A percentile compares a stretch with the other conserved stretches of the same genome.
Evolutionary conservation across 2,113 vertebrate genomes (phyloP).

Genomic region (Siniperca chuatsi): DNA sequence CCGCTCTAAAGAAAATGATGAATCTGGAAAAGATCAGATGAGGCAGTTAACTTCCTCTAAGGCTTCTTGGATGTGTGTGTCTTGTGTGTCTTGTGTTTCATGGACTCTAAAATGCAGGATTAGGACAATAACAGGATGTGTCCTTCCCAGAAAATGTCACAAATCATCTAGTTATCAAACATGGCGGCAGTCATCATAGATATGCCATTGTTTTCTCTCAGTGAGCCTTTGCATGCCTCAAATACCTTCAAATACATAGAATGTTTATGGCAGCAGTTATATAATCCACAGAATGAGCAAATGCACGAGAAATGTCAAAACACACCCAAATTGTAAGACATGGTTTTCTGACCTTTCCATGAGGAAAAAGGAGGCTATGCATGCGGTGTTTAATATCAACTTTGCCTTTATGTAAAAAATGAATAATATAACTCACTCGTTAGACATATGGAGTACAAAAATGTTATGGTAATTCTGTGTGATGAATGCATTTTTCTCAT

Average conservation of each 20-base stretch:
- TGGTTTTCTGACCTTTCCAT: slow-evolving; percentile 24
- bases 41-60: slow-evolving; percentile 49
- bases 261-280: slow-evolving; percentile 12
- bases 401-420: neutral
- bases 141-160: slow-evolving; percentile 72
- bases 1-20: slow-evolving; percentile 44
- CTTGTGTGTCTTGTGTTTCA: slow-evolving; percentile 24
- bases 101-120: slow-evolving; percentile 36
- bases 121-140: slow-evolving; percentile 78
- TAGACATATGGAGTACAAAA: neutral
- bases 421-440: neutral
- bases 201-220: slow-evolving; percentile 57
- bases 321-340: slow-evolving; percentile 6
- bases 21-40: slow-evolving; percentile 61
- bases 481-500: neutral
- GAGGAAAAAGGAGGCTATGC: neutral
- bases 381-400: neutral
- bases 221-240: slow-evolving; percentile 27
- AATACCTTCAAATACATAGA: slow-evolving; percentile 15
- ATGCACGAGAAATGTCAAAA: slow-evolving; percentile 25
- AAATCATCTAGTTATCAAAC: slow-evolving; percentile 73
- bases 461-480: neutral
- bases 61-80: slow-evolving; percentile 20
- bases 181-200: slow-evolving; percentile 47
- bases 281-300: slow-evolving; percentile 24